Evolutionary conservation across 2,113 vertebrate species (phyloP).

Genomic region (Xyrauchen texanus): DNA sequence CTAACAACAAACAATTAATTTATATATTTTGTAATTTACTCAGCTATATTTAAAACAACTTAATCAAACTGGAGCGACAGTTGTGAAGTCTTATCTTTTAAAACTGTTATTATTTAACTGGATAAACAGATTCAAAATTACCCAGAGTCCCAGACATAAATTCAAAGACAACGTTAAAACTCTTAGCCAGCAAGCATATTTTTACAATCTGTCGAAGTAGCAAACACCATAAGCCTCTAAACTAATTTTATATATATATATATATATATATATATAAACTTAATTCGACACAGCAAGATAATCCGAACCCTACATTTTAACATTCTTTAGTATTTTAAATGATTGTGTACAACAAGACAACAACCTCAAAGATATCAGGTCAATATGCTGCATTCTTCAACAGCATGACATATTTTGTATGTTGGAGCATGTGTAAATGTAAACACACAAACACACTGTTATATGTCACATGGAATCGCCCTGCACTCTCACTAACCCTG

Average conservation of each 20-base stretch:
- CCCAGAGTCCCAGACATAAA: constrained; percentile 51
- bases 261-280: constrained; percentile 31
- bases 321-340: background rate
- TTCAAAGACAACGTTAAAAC: no score
- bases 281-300: constrained; percentile 5
- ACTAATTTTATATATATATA: background rate
- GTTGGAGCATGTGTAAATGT: constrained; percentile 14
- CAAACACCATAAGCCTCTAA: background rate
- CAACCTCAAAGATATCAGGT: background rate
- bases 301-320: constrained; percentile 6
- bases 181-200: constrained; percentile 28
- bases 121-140: constrained; percentile 39
- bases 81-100: no score
- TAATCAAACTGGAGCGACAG: no score
- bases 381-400: background rate
- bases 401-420: no score
- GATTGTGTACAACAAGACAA: background rate
- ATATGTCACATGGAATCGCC: constrained; percentile 62
- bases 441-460: background rate
- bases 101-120: no score
- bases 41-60: no score
- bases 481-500: constrained; percentile 74
- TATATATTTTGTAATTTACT: background rate
- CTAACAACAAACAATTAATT: background rate
- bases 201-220: background rate